phyloP scores from a whole-genome alignment of 1,140 invertebrate species.

The Steinernema khuongi region DNA sequence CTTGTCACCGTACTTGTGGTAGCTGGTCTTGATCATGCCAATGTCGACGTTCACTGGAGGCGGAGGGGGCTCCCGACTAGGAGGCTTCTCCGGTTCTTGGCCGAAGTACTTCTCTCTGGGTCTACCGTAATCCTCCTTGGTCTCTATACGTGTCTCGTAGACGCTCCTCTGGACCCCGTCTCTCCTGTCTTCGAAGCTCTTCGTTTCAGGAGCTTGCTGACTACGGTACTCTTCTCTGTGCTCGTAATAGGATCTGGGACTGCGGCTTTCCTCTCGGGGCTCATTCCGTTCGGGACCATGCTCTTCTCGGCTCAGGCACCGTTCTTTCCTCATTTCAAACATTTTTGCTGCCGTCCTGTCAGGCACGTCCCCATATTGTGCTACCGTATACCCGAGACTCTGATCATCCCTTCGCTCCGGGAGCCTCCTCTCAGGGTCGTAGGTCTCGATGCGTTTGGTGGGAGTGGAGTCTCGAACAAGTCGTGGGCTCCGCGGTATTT shows the following conservation, averaged over 20 bases:
- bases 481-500: conserved; percentile 2
- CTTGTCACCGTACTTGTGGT: not conserved
- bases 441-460: not conserved
- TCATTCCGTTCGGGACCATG: not conserved
- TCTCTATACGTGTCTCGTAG: not conserved
- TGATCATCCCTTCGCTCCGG: not conserved
- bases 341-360: too few relatives aligned
- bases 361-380: conserved; percentile 43
- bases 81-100: not conserved
- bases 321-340: not conserved
- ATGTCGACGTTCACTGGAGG: not conserved
- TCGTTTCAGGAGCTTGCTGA: not conserved
- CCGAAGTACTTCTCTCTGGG: not conserved
- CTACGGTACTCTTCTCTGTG: not conserved
- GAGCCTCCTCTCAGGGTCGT: conserved; percentile 12
- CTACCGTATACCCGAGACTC: conserved; percentile 50
- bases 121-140: not conserved
- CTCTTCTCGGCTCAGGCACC: not conserved
- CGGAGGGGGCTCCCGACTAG: not conserved
- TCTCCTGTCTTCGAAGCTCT: too few relatives aligned
- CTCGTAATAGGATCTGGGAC: not conserved
- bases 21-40: conserved; percentile 2
- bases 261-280: not conserved
- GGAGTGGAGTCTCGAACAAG: not conserved
- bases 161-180: not conserved